Base-by-base conservation (phyloP, 2,888 invertebrate genomes). In the Campoplex capitator region DNA sequence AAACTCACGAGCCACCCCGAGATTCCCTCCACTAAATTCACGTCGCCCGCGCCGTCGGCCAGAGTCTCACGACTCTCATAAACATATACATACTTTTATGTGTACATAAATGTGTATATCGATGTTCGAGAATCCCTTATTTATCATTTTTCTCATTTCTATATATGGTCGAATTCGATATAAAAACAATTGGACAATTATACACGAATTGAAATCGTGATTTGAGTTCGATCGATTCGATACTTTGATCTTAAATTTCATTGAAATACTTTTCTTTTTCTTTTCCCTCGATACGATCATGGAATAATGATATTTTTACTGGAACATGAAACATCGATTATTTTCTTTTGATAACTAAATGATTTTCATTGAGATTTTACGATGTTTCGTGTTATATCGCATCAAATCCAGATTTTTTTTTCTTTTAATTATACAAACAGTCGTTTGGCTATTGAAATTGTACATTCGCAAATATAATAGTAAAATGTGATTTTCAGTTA, bases 1-100 rank as follows among this genome's bases (percentile, higher is more conserved):
- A 45, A 48, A 65, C 82, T 62, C 82, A 68, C 73, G 58, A 56
- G 56, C 75, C 75, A 79, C 83, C 87, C 77, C 81, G 79, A 42
- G 74, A 71, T 56, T 71, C 58, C 35, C 83, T 56, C 78, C 38
- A 23, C 56, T 23, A 75, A 78, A 78, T 68, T 83, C 79, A 77
- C 76, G 71, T 71, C 80, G 71, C 45, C 28, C 74, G 58, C 74
- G 58, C 75, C 67, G 68, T 68, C 86, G 85, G 83, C 83, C 51
- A 38, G 51, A 77, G 51, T 77, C 77, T 77, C 77, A 77, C 77
- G 77, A 67, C 16, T 77, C 77, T 16, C 67, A 76, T 48, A 65
- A 54, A 32, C 28, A 65, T 35, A 76, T 48, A 65, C n/a, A 45
- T 65, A 28, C 35, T 45, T 62, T 9, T 23, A 56, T 68, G 42